Base-by-base conservation (phyloP, 2,797 vertebrate genomes). In the Pipistrellus pygmaeus region DNA sequence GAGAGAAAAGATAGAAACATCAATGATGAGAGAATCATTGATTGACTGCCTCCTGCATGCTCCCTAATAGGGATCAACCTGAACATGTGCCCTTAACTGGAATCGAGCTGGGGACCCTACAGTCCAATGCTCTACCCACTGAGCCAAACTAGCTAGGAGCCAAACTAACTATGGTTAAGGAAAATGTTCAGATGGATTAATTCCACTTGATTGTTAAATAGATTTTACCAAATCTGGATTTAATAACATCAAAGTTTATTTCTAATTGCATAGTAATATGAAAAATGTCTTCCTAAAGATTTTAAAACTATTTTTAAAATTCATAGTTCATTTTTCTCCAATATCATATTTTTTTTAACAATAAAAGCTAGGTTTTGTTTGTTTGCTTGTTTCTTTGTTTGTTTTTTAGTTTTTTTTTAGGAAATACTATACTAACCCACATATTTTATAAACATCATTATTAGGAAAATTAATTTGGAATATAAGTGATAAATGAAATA, bases 361-460 rank as follows among this genome's bases (percentile, higher is more conserved):
- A 55, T 66, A 62, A 27, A 6, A 2, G 17, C 0, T 30, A 21
- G 4, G 11, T 5, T 41, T 75, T 81, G 18, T 4, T 15, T 75
- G 1, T 1, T 68, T 75, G 27, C 71, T 1, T 66, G 71, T 69
- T 20, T 35, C 35, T 35, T 35, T 35, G 35, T 35, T 35, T 35
- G 35, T 17, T 75, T 1, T 75, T 82, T 23, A 96, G 44, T 20
- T 17, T 75, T 1, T n/a, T 66, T 75, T 82, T 20, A 96, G 88
- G 5, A 8, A 75, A 78, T 13, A n/a, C 18, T 4, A n/a, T 8
- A 1, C 48, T 55, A 64, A 91, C 0, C 2, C 2, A 38, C 9
- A 41, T 38, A 60, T 44, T 82, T 85, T 75, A 44, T 35, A 68
- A 90, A 68, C 85, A 91, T 75, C 41, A 71, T n/a, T 38, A 90